These are phyloP conservation scores for Diabrotica undecimpunctata DNA, from an alignment of 1,140 invertebrate genomes.

Conservation along the genomic window DNA sequence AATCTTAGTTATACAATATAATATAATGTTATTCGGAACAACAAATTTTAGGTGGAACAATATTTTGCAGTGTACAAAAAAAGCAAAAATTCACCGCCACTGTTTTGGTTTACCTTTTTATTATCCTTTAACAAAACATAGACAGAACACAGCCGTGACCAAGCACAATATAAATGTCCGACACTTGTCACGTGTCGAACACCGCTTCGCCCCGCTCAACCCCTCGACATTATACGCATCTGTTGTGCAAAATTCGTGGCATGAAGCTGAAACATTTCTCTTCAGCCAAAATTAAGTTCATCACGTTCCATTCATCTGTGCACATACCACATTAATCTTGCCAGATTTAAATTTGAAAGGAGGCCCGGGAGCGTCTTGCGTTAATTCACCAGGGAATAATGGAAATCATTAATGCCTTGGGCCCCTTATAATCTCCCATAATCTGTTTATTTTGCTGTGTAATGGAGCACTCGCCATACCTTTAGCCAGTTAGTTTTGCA, in stretches of 20 bases:
- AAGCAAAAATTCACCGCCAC: too few species aligned
- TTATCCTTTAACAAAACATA: too few species aligned
- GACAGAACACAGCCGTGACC: too few species aligned
- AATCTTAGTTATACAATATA: too few species aligned
- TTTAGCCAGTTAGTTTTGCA: background rate
- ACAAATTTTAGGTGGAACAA: too few species aligned
- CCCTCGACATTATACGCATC: background rate
- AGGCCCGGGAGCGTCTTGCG: conserved; percentile 7
- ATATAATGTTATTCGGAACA: too few species aligned
- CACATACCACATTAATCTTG: conserved; percentile 22
- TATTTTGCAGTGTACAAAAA: too few species aligned
- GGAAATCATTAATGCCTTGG: conserved; percentile 7
- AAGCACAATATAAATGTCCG: too few species aligned
- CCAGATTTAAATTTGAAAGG: conserved; percentile 22
- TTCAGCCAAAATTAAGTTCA: conserved; percentile 5
- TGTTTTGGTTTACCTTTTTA: too few species aligned
- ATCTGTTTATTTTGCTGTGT: conserved; percentile 9
- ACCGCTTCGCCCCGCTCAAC: too few species aligned
- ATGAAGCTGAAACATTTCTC: conserved; percentile 2
- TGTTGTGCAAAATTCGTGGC: conserved; percentile 5
- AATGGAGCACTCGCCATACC: background rate
- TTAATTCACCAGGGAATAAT: conserved; percentile 6
- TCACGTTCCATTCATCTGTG: conserved; percentile 18
- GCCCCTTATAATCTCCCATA: background rate
- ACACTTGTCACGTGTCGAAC: too few species aligned